These are phyloP conservation scores for Vireo griseus DNA, from an alignment of 2,797 vertebrate genomes.

Conservation along the genomic window DNA sequence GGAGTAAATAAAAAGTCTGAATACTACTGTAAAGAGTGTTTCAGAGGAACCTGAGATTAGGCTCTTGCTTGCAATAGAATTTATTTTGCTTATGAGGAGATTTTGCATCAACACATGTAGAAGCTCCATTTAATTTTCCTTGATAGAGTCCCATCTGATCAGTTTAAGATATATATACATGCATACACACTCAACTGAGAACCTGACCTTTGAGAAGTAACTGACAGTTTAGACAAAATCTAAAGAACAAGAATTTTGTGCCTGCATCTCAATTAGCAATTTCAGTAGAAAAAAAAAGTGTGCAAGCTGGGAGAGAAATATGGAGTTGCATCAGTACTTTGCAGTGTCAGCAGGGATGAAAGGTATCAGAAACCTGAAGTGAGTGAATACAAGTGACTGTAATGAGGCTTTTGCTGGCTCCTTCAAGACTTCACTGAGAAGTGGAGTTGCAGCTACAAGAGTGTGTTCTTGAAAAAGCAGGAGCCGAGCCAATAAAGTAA, in stretches of 20 bases:
- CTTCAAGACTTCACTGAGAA: not conserved
- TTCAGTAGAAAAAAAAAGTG: not conserved
- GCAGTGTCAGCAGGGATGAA: not conserved
- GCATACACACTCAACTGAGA: not conserved
- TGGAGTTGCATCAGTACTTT: not conserved
- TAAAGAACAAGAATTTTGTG: not conserved
- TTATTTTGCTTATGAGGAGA: not conserved
- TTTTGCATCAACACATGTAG: not conserved
- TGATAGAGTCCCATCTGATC: not conserved
- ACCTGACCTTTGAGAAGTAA: not conserved
- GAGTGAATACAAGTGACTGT: not conserved
- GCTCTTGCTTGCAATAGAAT: not conserved
- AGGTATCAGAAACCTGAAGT: not conserved
- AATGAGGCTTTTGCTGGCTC: not conserved
- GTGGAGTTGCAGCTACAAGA: not conserved
- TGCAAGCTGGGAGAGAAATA: not conserved
- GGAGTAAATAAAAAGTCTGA: not conserved
- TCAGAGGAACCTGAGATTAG: not conserved
- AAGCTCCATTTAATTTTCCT: not conserved
- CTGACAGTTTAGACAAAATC: not conserved
- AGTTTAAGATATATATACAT: not conserved
- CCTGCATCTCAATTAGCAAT: not conserved
- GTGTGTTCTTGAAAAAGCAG: not conserved
- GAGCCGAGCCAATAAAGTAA: not conserved
- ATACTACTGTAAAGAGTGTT: not conserved